Conservation (phyloP, 2,797 vertebrate genomes). For the Phalloptychus januarius region DNA sequence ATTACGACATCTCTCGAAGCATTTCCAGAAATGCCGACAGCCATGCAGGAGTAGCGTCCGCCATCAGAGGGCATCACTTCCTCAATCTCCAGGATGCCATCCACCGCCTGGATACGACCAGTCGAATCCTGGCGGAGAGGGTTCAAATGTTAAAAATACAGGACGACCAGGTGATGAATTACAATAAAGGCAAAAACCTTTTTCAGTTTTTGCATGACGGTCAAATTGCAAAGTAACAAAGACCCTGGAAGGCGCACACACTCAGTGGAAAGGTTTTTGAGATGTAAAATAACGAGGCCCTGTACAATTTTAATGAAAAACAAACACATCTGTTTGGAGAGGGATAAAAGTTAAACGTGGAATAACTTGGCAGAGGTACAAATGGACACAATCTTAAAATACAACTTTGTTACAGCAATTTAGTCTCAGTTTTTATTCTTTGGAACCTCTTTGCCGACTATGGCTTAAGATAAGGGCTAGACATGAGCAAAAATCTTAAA, state of each 20-base stretch:
- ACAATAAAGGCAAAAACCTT: not conserved
- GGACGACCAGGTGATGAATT: not conserved
- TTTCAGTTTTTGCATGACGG: not conserved
- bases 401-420: not conserved
- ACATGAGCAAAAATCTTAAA: not conserved
- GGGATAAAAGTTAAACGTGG: not conserved
- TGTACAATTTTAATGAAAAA: not conserved
- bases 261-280: not conserved
- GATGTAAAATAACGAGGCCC: not conserved
- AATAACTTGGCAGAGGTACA: not conserved
- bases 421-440: not conserved
- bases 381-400: not conserved
- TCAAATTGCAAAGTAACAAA: not conserved
- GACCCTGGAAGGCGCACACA: not conserved
- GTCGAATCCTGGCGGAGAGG: constrained; percentile 43
- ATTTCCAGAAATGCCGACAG: constrained; percentile 66
- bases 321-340: not conserved
- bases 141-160: not conserved
- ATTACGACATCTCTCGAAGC: constrained; percentile 72
- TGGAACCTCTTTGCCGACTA: not conserved
- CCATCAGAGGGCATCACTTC: constrained; percentile 79
- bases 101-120: constrained; percentile 46
- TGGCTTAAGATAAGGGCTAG: not conserved
- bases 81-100: constrained; percentile 67
- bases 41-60: constrained; percentile 81